A percentile compares a stretch with the other conserved stretches of the same genome.
Conservation (phyloP, 2,797 vertebrate genomes). For the Avahi laniger region DNA sequence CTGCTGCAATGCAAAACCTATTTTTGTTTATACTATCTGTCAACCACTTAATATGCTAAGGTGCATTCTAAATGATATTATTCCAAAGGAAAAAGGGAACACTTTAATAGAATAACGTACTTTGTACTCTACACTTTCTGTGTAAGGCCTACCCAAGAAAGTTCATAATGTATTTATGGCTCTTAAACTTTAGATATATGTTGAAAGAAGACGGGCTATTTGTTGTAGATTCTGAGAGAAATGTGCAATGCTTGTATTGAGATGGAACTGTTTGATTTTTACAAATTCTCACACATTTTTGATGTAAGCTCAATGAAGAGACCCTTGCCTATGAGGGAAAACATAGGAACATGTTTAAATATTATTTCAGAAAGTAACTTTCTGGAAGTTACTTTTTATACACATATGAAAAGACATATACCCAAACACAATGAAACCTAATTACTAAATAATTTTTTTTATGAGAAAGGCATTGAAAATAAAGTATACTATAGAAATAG, state of each 20-base stretch:
- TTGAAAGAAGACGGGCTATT: slow-evolving; percentile 38
- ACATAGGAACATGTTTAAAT: neutral
- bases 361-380: slow-evolving; percentile 18
- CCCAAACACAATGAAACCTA: neutral
- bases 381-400: neutral
- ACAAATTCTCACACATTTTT: slow-evolving; percentile 30
- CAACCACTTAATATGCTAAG: slow-evolving; percentile 55
- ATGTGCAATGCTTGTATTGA: neutral
- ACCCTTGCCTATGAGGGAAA: neutral
- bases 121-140: neutral
- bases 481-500: neutral
- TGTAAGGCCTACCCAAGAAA: neutral
- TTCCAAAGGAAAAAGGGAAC: slow-evolving; percentile 59
- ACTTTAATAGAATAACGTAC: slow-evolving; percentile 38
- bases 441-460: slow-evolving; percentile 41
- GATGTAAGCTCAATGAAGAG: neutral
- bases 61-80: slow-evolving; percentile 70
- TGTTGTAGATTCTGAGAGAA: neutral
- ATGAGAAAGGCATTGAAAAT: slow-evolving; percentile 38
- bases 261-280: slow-evolving; percentile 26
- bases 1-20: slow-evolving; percentile 46
- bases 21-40: slow-evolving; percentile 74
- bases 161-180: neutral
- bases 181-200: slow-evolving; percentile 33
- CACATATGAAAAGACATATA: neutral